A percentile compares a stretch with the other conserved stretches of the same genome.
phyloP scores from a whole-genome alignment of 2,797 vertebrate species.

The Simalia tracyae region DNA sequence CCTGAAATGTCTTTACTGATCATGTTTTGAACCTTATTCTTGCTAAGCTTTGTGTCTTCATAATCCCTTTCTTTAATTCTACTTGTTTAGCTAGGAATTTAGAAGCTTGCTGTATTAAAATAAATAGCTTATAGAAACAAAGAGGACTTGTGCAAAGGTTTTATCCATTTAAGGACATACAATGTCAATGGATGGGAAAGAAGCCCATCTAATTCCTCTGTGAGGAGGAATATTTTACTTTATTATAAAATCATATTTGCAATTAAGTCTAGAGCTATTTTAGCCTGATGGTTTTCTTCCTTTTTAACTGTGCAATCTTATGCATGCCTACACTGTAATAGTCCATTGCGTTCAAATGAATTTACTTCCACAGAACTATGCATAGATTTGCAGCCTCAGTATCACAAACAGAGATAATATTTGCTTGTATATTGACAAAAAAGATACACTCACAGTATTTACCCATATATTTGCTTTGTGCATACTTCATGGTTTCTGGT shows the following conservation, averaged over 20 bases:
- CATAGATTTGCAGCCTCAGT: not conserved
- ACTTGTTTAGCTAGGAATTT: slow-evolving; percentile 60
- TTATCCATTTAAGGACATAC: slow-evolving; percentile 43
- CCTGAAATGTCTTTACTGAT: slow-evolving; percentile 58
- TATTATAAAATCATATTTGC: slow-evolving; percentile 32
- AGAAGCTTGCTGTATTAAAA: slow-evolving; percentile 62
- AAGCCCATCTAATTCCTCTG: slow-evolving; percentile 10
- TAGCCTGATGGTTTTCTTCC: slow-evolving; percentile 3
- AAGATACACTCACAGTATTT: not conserved
- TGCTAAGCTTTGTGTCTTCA: slow-evolving; percentile 57
- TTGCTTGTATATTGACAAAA: not conserved
- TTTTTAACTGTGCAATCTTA: not conserved
- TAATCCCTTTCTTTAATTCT: slow-evolving; percentile 70
- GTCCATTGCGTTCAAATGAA: not conserved
- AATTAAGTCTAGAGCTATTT: not conserved
- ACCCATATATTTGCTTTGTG: not conserved
- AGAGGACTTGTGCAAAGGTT: slow-evolving; percentile 52
- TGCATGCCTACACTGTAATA: not conserved
- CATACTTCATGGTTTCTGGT: not conserved
- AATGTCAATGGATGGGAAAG: not conserved
- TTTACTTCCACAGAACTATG: not conserved
- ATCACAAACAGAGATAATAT: not conserved
- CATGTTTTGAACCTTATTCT: slow-evolving; percentile 59
- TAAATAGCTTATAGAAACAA: slow-evolving; percentile 52
- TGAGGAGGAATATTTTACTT: slow-evolving; percentile 37